Evolutionary conservation across 1,140 invertebrate species (phyloP).

Genomic region (Dryas iulia): DNA sequence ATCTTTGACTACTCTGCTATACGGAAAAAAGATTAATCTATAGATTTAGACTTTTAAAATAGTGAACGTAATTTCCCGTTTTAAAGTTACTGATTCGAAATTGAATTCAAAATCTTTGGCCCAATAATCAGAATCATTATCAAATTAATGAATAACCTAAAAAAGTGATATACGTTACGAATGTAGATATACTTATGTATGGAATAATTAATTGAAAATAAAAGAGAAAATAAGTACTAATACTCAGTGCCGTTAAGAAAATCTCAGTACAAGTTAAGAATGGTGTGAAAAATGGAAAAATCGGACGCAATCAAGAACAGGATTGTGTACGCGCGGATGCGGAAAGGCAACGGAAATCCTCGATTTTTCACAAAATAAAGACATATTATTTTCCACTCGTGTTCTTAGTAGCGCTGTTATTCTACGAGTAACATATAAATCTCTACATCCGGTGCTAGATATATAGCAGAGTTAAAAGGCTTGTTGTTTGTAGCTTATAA

Average conservation of each 20-base stretch:
- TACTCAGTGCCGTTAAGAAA: not conserved
- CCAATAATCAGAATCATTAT: too few relatives aligned
- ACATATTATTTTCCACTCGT: not conserved
- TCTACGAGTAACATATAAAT: not conserved
- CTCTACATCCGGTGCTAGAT: not conserved
- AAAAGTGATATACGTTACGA: too few relatives aligned
- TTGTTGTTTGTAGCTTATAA: not conserved
- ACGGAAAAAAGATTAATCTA: too few relatives aligned
- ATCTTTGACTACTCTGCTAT: too few relatives aligned
- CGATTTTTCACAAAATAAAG: not conserved
- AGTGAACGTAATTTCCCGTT: too few relatives aligned
- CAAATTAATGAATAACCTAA: too few relatives aligned
- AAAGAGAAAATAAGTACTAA: too few relatives aligned
- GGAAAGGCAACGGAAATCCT: not conserved
- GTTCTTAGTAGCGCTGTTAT: not conserved
- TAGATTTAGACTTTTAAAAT: too few relatives aligned
- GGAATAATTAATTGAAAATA: too few relatives aligned
- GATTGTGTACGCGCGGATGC: not conserved
- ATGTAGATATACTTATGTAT: too few relatives aligned
- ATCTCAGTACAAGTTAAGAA: not conserved
- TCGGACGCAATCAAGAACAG: not conserved
- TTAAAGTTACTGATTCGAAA: too few relatives aligned
- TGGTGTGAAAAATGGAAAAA: not conserved
- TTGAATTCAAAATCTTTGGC: too few relatives aligned
- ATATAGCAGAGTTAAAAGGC: not conserved